Conservation (phyloP, 2,113 vertebrate genomes). For the Elaphurus davidianus region DNA sequence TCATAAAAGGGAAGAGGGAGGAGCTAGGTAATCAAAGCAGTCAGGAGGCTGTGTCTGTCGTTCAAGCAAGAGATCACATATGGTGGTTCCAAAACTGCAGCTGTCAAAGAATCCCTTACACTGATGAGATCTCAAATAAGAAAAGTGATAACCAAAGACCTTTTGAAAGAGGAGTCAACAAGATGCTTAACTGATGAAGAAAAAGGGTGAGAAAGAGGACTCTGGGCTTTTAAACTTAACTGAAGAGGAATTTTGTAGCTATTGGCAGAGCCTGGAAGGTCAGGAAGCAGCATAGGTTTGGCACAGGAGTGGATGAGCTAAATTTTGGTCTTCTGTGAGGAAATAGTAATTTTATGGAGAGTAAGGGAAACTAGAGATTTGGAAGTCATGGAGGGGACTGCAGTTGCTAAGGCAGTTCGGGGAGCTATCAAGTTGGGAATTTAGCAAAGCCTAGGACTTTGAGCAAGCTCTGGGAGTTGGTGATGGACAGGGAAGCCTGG, state of each 20-base stretch:
- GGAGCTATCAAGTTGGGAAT: not conserved
- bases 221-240: not conserved
- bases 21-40: not conserved
- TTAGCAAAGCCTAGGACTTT: not conserved
- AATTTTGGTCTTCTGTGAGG: not conserved
- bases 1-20: not conserved
- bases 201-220: not conserved
- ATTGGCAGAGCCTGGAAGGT: not conserved
- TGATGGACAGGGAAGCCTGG: not conserved
- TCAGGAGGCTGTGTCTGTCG: not conserved
- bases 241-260: not conserved
- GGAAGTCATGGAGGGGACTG: not conserved
- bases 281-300: not conserved
- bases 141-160: not conserved
- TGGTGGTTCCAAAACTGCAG: not conserved
- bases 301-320: not conserved
- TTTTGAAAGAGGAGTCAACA: not conserved
- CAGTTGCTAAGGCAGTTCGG: not conserved
- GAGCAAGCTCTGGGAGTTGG: not conserved
- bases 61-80: not conserved
- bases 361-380: not conserved
- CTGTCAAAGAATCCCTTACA: not conserved
- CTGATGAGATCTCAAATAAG: not conserved
- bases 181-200: not conserved
- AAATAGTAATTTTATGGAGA: not conserved